Evolutionary conservation across 2,797 vertebrate species (phyloP).

Genomic region (Apodemus agrarius): DNA sequence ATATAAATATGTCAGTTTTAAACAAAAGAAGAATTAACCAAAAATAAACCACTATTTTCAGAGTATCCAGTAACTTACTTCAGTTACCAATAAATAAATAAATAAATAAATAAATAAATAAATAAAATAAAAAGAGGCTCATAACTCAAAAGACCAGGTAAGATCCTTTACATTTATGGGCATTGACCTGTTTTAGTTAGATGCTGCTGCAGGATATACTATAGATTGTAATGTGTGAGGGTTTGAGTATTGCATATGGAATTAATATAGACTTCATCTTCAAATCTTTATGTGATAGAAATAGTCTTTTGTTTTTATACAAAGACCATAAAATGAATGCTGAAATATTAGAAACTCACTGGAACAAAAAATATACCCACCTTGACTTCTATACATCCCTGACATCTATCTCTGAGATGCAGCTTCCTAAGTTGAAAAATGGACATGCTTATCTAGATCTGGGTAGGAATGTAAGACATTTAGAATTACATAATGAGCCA

Average conservation of each 20-base stretch:
- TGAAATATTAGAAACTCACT: neutral
- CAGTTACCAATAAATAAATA: neutral
- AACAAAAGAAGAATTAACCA: neutral
- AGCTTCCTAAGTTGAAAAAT: neutral
- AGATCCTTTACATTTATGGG: neutral
- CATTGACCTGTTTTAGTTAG: neutral
- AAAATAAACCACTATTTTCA: slow-evolving; percentile 22
- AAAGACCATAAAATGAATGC: neutral
- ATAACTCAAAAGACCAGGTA: neutral
- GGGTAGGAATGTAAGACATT: slow-evolving; percentile 35
- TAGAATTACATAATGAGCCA: slow-evolving; percentile 46
- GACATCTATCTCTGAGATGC: neutral
- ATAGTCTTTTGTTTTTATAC: slow-evolving; percentile 16
- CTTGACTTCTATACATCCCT: neutral
- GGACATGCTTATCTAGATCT: neutral
- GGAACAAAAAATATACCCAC: neutral
- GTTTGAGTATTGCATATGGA: neutral
- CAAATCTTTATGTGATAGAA: neutral
- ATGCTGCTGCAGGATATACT: neutral
- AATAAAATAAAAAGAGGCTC: neutral
- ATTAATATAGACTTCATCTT: neutral
- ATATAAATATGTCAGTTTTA: neutral
- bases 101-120: neutral
- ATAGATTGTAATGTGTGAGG: neutral
- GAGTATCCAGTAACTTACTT: neutral